phyloP scores from a whole-genome alignment of 1,140 invertebrate genomes.

The Temnothorax longispinosus region DNA sequence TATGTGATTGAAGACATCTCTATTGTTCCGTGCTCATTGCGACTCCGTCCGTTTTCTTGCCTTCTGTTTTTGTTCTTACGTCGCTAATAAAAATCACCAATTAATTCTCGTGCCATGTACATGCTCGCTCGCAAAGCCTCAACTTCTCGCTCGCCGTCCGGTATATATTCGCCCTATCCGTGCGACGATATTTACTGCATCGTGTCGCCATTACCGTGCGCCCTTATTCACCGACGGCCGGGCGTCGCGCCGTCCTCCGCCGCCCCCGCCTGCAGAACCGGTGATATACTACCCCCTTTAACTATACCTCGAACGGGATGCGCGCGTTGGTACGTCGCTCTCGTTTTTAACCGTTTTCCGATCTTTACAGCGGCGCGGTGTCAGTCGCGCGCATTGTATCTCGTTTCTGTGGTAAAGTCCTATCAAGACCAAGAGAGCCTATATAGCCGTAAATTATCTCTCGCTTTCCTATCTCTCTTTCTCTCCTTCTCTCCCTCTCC shows the following conservation, averaged over 20 bases:
- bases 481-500: not conserved
- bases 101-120: conserved; percentile 40
- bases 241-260: not conserved
- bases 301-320: conserved; percentile 26
- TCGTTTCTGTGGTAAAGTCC: conserved; percentile 45
- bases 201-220: conserved; percentile 47
- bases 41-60: not conserved
- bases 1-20: not conserved
- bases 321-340: conserved; percentile 25
- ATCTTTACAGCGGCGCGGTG: conserved; percentile 9
- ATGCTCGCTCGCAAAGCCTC: conserved; percentile 37
- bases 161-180: conserved; percentile 37
- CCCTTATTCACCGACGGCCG: conserved; percentile 51
- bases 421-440: conserved; percentile 54
- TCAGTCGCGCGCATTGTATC: conserved; percentile 48
- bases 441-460: conserved; percentile 63
- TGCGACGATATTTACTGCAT: conserved; percentile 51
- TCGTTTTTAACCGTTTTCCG: conserved; percentile 50
- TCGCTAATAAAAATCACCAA: conserved; percentile 42
- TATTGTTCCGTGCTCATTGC: not conserved
- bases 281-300: conserved; percentile 58
- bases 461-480: not conserved
- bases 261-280: not conserved
- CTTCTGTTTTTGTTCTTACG: not conserved
- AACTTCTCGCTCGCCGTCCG: conserved; percentile 29